Conservation (phyloP, 2,888 invertebrate genomes). For the Sinopyrophorus schimmeli region DNA sequence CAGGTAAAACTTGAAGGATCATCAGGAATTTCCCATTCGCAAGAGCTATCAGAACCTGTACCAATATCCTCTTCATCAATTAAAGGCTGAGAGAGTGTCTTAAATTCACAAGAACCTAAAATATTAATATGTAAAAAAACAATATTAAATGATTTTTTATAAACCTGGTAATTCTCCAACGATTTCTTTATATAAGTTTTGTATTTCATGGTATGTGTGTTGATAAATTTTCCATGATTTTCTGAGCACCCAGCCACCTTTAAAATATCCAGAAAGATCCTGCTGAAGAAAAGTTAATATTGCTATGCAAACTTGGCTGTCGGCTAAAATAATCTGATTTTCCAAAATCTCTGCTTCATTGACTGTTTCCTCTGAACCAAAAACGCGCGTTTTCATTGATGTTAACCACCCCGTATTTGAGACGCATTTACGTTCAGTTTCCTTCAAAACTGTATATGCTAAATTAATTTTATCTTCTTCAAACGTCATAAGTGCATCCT, state of each 20-base stretch:
- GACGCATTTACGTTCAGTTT: conserved; percentile 64
- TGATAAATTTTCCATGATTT: conserved; percentile 73
- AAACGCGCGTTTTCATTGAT: conserved; percentile 58
- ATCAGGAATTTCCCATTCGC: conserved; percentile 19
- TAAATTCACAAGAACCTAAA: no score
- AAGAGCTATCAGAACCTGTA: neutral
- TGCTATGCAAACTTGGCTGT: conserved; percentile 67
- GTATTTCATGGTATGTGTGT: conserved; percentile 63
- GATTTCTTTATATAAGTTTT: conserved; percentile 58
- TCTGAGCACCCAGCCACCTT: conserved; percentile 68
- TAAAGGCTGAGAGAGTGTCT: neutral
- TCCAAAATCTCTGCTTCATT: conserved; percentile 59
- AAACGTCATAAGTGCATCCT: conserved; percentile 72
- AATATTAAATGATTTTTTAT: neutral
- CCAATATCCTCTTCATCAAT: conserved; percentile 9
- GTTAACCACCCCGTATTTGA: conserved; percentile 60
- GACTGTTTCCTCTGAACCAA: conserved; percentile 44
- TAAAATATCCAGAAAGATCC: conserved; percentile 65
- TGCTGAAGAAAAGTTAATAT: conserved; percentile 67
- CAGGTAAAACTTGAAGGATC: conserved; percentile 18
- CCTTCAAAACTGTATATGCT: conserved; percentile 61
- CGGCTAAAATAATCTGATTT: conserved; percentile 68
- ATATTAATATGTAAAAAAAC: no score
- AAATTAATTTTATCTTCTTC: conserved; percentile 67
- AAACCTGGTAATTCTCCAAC: conserved; percentile 50